Conservation (phyloP, 2,113 vertebrate genomes). For the Trematomus loennbergii region DNA sequence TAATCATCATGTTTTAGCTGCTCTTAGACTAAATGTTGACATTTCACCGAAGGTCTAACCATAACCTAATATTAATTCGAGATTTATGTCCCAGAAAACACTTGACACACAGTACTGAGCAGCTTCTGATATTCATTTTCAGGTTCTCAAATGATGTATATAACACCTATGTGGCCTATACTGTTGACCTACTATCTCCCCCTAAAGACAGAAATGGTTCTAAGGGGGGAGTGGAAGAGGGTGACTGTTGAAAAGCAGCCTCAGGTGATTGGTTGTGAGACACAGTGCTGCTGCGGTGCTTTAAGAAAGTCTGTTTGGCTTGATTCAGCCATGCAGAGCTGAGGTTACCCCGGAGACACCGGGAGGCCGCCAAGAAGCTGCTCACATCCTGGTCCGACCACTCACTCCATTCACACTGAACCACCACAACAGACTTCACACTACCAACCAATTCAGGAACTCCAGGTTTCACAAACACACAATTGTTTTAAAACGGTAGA, state of each 20-base stretch:
- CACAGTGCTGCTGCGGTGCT: conserved; percentile 4
- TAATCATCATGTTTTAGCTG: too few relatives aligned
- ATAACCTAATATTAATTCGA: too few relatives aligned
- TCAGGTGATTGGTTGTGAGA: background rate
- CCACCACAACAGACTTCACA: background rate
- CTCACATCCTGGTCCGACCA: conserved; percentile 33
- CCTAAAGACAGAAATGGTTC: too few relatives aligned
- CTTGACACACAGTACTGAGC: too few relatives aligned
- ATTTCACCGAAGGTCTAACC: too few relatives aligned
- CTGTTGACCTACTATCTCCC: too few relatives aligned
- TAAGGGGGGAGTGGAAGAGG: too few relatives aligned
- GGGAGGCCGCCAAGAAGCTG: conserved; percentile 50
- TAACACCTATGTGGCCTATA: too few relatives aligned
- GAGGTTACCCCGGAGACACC: conserved; percentile 60
- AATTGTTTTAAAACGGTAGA: background rate
- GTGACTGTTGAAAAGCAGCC: background rate
- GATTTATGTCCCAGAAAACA: too few relatives aligned
- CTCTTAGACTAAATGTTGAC: too few relatives aligned
- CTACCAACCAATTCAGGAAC: conserved; percentile 3
- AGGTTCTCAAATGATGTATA: too few relatives aligned
- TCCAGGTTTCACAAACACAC: background rate
- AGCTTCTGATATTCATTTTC: too few relatives aligned
- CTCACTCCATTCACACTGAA: conserved; percentile 38
- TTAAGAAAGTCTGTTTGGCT: conserved; percentile 18
- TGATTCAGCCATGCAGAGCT: conserved; percentile 20